phyloP scores from a whole-genome alignment of 2,113 vertebrate genomes.

The Neolamprologus falcicula region DNA sequence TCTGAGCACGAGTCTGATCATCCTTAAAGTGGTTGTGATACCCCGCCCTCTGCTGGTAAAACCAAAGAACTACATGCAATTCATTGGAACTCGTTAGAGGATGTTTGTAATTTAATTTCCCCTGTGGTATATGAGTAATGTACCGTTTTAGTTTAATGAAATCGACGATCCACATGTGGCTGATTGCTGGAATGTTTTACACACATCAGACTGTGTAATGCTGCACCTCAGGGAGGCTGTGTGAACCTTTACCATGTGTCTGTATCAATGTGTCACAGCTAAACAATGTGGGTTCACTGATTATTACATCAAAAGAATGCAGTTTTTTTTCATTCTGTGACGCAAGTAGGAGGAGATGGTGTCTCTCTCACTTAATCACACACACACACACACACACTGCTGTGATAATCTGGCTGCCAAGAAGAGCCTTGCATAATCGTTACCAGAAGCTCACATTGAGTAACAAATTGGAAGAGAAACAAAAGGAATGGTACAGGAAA shows the following conservation, averaged over 20 bases:
- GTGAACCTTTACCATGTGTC: not conserved
- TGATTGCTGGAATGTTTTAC: not conserved
- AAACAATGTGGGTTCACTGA: not conserved
- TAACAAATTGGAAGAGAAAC: not conserved
- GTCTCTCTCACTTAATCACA: not conserved
- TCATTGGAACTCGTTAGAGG: not conserved
- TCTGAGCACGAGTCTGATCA: not conserved
- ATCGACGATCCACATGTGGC: not conserved
- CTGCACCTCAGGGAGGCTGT: not conserved
- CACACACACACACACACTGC: not conserved
- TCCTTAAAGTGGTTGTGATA: not conserved
- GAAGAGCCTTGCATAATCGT: not conserved
- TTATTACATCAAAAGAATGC: not conserved
- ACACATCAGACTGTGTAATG: constrained; percentile 8
- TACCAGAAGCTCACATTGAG: not conserved
- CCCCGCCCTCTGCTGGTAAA: constrained; percentile 34
- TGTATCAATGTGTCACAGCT: not conserved
- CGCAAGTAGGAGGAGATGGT: not conserved
- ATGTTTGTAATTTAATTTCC: not conserved
- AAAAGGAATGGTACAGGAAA: not conserved
- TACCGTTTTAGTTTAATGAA: constrained; percentile 4
- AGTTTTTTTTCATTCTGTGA: not conserved
- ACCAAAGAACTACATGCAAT: not conserved
- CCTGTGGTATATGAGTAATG: constrained; percentile 3
- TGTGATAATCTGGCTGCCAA: not conserved